Conservation (phyloP, 2,113 vertebrate species). For the Malurus alboscapulatus region DNA sequence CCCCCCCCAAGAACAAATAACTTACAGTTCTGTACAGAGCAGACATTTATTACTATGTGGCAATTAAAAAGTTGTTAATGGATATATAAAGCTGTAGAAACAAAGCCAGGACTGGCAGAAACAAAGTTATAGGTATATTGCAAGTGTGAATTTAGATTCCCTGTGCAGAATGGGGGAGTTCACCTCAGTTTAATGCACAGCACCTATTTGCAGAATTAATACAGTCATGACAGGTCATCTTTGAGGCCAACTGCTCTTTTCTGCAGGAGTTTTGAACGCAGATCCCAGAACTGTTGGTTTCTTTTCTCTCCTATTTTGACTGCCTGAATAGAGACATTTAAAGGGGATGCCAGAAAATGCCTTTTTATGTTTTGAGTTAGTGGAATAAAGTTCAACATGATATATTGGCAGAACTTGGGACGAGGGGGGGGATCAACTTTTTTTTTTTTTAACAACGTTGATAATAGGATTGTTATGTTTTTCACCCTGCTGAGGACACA, state of each 20-base stretch:
- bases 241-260: neutral
- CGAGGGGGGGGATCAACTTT: neutral
- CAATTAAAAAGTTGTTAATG: neutral
- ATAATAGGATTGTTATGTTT: slow-evolving; percentile 22
- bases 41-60: neutral
- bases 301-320: neutral
- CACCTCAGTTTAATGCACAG: neutral
- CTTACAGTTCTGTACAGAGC: neutral
- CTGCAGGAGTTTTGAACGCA: neutral
- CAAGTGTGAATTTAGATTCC: neutral
- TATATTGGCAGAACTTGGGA: neutral
- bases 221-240: neutral
- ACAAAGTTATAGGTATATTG: neutral
- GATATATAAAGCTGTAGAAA: neutral
- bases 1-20: neutral
- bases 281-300: neutral
- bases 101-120: neutral
- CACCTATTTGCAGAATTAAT: neutral
- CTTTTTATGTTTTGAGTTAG: neutral
- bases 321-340: slow-evolving; percentile 19
- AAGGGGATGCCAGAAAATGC: neutral
- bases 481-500: slow-evolving; percentile 51
- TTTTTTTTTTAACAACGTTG: neutral
- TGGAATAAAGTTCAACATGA: neutral
- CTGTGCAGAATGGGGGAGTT: neutral